Evolutionary conservation across 2,888 invertebrate species (phyloP).

Genomic region (Steinernema carpocapsae): DNA sequence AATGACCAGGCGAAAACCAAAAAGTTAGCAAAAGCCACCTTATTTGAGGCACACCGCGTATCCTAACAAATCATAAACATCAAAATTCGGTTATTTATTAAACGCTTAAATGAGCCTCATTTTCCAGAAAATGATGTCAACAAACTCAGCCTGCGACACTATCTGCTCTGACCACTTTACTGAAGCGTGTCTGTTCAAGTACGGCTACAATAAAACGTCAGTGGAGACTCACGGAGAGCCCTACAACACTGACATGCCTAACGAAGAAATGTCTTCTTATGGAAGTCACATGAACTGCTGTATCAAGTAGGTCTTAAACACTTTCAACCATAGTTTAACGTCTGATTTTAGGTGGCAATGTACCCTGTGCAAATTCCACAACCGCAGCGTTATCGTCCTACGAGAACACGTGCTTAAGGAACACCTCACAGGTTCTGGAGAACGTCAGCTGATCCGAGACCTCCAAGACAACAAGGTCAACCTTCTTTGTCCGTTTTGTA

Average conservation of each 20-base stretch:
- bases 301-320: neutral
- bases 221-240: slow-evolving; percentile 16
- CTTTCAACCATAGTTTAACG: neutral
- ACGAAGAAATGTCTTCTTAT: slow-evolving; percentile 20
- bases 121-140: neutral
- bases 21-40: no score
- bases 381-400: neutral
- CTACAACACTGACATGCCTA: slow-evolving; percentile 12
- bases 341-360: neutral
- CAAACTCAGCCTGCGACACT: neutral
- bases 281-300: slow-evolving; percentile 26
- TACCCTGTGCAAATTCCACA: slow-evolving; percentile 16
- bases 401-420: slow-evolving; percentile 4
- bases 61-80: no score
- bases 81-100: no score
- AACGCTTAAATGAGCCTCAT: no score
- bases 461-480: slow-evolving; percentile 3
- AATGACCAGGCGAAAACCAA: no score
- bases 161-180: slow-evolving; percentile 24
- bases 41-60: no score
- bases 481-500: slow-evolving; percentile 55
- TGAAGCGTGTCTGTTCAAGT: neutral
- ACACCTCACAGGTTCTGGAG: slow-evolving; percentile 15
- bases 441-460: slow-evolving; percentile 12
- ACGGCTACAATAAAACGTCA: slow-evolving; percentile 19